Evolutionary conservation across 92 coral and sea anemone genomes (phyloP).

Genomic region (Epizoanthus stellaris): DNA sequence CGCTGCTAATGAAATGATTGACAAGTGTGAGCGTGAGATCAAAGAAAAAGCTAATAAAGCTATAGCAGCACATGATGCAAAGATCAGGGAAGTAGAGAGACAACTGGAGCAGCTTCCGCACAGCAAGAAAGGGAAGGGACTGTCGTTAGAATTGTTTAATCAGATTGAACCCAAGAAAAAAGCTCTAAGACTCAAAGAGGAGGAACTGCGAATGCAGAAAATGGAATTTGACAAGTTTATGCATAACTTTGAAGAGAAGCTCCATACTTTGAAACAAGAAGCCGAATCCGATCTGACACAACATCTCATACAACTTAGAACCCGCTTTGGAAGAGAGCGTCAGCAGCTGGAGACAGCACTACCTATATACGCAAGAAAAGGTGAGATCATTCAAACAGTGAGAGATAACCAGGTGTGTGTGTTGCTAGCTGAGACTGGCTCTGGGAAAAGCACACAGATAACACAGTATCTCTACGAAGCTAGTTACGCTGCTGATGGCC

Average conservation of each 20-base stretch:
- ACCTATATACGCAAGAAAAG: conserved; percentile 88
- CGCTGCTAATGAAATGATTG: not conserved
- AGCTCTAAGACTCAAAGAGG: conserved; percentile 63
- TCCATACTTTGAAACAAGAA: conserved; percentile 37
- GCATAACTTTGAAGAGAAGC: conserved; percentile 32
- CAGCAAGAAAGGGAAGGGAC: conserved; percentile 31
- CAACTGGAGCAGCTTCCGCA: conserved; percentile 16
- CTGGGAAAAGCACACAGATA: conserved; percentile 96
- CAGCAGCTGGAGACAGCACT: conserved; percentile 70
- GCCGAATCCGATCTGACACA: conserved; percentile 1
- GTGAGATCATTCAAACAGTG: conserved; percentile 61
- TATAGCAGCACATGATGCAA: conserved; percentile 22
- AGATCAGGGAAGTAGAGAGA: conserved; percentile 21
- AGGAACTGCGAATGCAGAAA: conserved; percentile 61
- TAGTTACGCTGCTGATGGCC: conserved; percentile 59
- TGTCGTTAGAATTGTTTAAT: conserved; percentile 55
- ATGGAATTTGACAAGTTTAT: conserved; percentile 51
- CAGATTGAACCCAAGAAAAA: conserved; percentile 39
- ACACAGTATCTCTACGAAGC: conserved; percentile 91
- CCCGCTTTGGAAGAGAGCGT: conserved; percentile 70
- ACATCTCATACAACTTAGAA: conserved; percentile 40
- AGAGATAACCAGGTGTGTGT: conserved; percentile 75
- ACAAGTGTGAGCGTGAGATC: conserved; percentile 40
- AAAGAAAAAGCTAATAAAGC: conserved; percentile 1
- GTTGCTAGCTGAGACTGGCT: conserved; percentile 94